These are phyloP conservation scores for Epirrhoe tristata DNA, from an alignment of 2,888 invertebrate genomes.

Conservation along the genomic window DNA sequence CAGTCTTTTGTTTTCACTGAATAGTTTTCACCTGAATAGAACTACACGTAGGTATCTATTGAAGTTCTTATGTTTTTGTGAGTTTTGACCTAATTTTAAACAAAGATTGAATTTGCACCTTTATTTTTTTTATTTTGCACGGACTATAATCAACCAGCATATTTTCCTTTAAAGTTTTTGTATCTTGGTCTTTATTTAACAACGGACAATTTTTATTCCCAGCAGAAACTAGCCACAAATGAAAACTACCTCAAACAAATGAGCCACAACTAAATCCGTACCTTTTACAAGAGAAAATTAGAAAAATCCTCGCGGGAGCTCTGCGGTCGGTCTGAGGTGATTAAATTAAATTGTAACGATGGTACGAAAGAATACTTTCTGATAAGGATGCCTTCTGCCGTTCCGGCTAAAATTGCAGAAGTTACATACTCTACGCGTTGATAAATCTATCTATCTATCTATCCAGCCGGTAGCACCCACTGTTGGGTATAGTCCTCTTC, in stretches of 20 bases:
- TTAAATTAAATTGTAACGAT: conserved; percentile 48
- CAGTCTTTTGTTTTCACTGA: neutral
- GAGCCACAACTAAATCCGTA: conserved; percentile 49
- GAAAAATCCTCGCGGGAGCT: conserved; percentile 52
- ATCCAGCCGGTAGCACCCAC: too few relatives aligned
- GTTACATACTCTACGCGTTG: neutral
- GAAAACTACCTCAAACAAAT: conserved; percentile 52
- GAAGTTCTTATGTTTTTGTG: neutral
- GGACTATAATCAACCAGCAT: neutral
- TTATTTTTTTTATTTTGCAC: too few relatives aligned
- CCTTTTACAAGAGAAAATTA: conserved; percentile 56
- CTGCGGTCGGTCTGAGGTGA: conserved; percentile 43
- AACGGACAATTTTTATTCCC: conserved; percentile 23
- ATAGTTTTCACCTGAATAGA: neutral
- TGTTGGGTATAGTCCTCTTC: too few relatives aligned
- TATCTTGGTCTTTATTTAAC: conserved; percentile 13
- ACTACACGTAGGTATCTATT: neutral
- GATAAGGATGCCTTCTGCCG: conserved; percentile 25
- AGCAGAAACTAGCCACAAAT: conserved; percentile 36
- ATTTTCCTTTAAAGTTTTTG: neutral
- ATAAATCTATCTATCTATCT: too few relatives aligned
- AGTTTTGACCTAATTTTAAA: neutral
- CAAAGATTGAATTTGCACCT: neutral
- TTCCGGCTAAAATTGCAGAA: conserved; percentile 19
- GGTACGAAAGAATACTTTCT: conserved; percentile 37